Conservation (phyloP, 2,888 invertebrate genomes). For the Argyresthia albistria region DNA sequence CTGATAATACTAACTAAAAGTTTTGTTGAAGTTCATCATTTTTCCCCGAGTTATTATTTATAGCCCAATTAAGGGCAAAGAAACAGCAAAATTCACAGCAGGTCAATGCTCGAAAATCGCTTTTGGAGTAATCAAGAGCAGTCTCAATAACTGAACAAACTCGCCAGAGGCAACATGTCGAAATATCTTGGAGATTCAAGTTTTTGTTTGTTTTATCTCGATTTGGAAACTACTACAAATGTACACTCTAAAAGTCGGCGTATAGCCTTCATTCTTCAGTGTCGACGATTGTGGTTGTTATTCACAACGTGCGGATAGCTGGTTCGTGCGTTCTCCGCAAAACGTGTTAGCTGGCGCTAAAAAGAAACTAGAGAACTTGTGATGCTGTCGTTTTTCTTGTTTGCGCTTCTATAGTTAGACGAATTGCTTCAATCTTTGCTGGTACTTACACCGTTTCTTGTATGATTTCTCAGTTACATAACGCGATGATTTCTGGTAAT, state of each 20-base stretch:
- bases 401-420: too few relatives aligned
- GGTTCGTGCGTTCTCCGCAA: constrained; percentile 46
- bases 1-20: not conserved
- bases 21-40: too few relatives aligned
- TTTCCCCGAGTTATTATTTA: too few relatives aligned
- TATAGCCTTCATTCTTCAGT: constrained; percentile 34
- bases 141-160: constrained; percentile 54
- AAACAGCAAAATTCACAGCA: constrained; percentile 14
- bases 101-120: constrained; percentile 54
- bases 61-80: too few relatives aligned
- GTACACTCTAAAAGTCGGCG: constrained; percentile 28
- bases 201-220: constrained; percentile 34
- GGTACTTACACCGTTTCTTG: not conserved
- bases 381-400: constrained; percentile 27
- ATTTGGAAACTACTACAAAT: constrained; percentile 21
- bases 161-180: constrained; percentile 46
- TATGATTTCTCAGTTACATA: too few relatives aligned
- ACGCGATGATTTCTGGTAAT: too few relatives aligned
- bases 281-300: constrained; percentile 22
- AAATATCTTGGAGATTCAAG: constrained; percentile 52
- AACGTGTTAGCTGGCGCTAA: constrained; percentile 51
- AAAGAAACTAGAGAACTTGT: constrained; percentile 54
- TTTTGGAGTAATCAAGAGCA: constrained; percentile 43
- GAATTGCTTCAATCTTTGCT: constrained; percentile 12
- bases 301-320: constrained; percentile 26